Percentiles rank a stretch among this genome's conserved stretches.
phyloP scores from a whole-genome alignment of 2,888 invertebrate species.

The Craniophora ligustri region DNA sequence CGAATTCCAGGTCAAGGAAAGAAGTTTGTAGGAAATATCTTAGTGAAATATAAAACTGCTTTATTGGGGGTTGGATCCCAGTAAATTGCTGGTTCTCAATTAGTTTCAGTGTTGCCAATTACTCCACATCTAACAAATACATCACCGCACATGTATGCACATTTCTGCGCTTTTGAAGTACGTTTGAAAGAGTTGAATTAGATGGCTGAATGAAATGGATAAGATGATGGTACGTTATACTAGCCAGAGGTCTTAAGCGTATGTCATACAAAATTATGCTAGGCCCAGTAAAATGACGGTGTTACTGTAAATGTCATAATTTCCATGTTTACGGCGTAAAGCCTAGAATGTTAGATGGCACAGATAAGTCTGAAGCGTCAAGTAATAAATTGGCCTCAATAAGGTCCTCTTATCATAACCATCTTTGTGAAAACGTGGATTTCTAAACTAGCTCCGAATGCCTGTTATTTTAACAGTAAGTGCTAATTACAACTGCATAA shows the following conservation, averaged over 20 bases:
- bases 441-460: conserved; percentile 28
- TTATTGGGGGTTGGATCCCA: too few relatives aligned
- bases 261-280: conserved; percentile 9
- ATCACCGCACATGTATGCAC: too few relatives aligned
- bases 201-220: too few relatives aligned
- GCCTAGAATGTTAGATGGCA: conserved; percentile 19
- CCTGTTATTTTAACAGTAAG: not conserved
- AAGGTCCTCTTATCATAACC: conserved; percentile 21
- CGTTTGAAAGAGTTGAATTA: too few relatives aligned
- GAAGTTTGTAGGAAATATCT: too few relatives aligned
- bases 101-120: too few relatives aligned
- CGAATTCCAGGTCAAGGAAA: too few relatives aligned
- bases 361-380: conserved; percentile 34
- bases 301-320: conserved; percentile 35
- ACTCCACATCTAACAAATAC: too few relatives aligned
- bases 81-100: too few relatives aligned
- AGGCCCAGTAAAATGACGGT: conserved; percentile 11
- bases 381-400: conserved; percentile 27
- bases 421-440: conserved; percentile 34
- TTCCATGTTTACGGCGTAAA: conserved; percentile 23
- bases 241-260: not conserved
- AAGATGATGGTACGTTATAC: too few relatives aligned
- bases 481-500: not conserved
- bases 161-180: too few relatives aligned
- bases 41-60: too few relatives aligned